Base-by-base conservation (phyloP, 2,797 vertebrate species). In the Chromis chromis region DNA sequence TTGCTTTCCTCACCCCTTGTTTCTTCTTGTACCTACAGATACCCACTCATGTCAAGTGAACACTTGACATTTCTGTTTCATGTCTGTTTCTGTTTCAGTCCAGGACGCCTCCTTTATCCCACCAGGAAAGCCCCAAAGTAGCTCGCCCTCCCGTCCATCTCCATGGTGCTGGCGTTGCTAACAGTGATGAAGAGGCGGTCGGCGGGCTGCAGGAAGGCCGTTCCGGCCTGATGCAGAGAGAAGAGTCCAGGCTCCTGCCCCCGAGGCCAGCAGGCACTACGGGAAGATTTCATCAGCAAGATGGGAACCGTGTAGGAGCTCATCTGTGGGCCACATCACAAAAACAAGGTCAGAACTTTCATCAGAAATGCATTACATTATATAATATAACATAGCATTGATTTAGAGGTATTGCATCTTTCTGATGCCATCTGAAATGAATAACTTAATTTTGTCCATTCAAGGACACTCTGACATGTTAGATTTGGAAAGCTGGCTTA, bases 81-180 rank as follows among this genome's bases (percentile, higher is more conserved):
- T 13, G 27, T 49, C 28, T 28, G 8, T 76, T 76, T 49, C 28
- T 28, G 8, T 76, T 76, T 50, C 4, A 22, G 48, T 72, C 44
- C 21, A 3, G 19, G 52, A 64, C 52, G 9, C 39, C 22, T 73
- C 10, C 28, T 63, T 91, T 96, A 99, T 74, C 93, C 91, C 21
- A 99, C 91, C 75, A 98, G 89, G 87, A 99, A 99, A 10, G 96
- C 96, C 42, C 98, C 98, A 1, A 98, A 99, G 89, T 97, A 99
- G 70, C 97, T 99, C 0, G 96, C 96, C 89, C 96, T 95, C 80
- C 96, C 96, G 10, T 99, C 96, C 96, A 96, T 95, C 88, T 96
- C 96, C 70, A 98, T 87, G 54, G 96, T 76, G 53, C 95, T 95
- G 21, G 94, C 85, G 0, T 99, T 96, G 81, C 96, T 98, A 25